Conservation (phyloP, 2,113 vertebrate species). For the Thomomys bottae region DNA sequence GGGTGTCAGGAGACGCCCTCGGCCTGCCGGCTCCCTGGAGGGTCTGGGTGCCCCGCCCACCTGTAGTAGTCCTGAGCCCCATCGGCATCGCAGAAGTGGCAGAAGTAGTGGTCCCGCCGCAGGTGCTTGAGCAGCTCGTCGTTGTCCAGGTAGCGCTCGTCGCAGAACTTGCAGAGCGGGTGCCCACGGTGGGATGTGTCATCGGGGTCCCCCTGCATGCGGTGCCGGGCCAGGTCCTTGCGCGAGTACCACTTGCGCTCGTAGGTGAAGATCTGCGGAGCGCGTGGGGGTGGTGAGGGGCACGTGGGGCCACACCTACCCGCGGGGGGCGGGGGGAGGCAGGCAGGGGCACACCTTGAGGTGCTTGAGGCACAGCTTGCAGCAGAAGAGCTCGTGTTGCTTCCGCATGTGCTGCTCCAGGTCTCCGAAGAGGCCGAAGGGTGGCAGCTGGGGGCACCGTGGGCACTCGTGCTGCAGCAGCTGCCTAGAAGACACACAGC, state of each 20-base stretch:
- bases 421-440: slow-evolving; percentile 93
- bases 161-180: slow-evolving; percentile 98
- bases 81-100: slow-evolving; percentile 97
- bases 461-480: slow-evolving; percentile 93
- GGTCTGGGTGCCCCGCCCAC: not conserved
- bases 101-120: slow-evolving; percentile 97
- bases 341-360: slow-evolving; percentile 90
- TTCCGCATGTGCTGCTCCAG: slow-evolving; percentile 98
- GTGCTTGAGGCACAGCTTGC: slow-evolving; percentile 95
- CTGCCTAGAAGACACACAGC: slow-evolving; percentile 85
- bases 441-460: slow-evolving; percentile 89
- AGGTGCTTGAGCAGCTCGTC: slow-evolving; percentile 97
- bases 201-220: slow-evolving; percentile 95
- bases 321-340: too few relatives aligned
- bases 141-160: slow-evolving; percentile 96
- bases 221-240: slow-evolving; percentile 95
- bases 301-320: not conserved
- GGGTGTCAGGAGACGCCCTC: not conserved
- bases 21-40: not conserved
- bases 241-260: slow-evolving; percentile 98
- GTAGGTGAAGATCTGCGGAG: slow-evolving; percentile 92
- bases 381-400: slow-evolving; percentile 97
- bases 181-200: slow-evolving; percentile 98
- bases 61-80: slow-evolving; percentile 98
- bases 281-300: not conserved